A percentile compares a stretch with the other conserved stretches of the same genome.
phyloP scores from a whole-genome alignment of 2,797 vertebrate genomes.

The Aotus griseimembra region DNA sequence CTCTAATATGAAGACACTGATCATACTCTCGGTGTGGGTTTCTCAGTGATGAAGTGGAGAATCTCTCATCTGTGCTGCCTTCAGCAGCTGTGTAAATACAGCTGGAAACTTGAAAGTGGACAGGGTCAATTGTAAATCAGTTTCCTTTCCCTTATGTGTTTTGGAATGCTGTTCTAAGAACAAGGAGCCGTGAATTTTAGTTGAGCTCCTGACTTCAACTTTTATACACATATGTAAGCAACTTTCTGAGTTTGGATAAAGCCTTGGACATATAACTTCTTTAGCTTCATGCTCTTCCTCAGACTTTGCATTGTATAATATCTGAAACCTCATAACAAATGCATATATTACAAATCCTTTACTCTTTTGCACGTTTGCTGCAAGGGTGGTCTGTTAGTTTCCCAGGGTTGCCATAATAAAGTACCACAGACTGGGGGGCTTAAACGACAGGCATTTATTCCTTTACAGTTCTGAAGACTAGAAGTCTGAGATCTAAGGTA shows the following conservation, averaged over 20 bases:
- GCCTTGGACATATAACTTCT: not conserved
- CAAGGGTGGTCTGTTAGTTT: not conserved
- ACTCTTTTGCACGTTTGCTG: not conserved
- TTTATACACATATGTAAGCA: not conserved
- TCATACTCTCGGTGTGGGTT: conserved; percentile 5
- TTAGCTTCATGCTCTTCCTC: not conserved
- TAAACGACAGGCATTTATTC: not conserved
- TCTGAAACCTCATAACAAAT: not conserved
- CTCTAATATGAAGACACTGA: not conserved
- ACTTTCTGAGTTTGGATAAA: not conserved
- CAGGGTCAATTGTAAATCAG: not conserved
- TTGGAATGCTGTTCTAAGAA: conserved; percentile 57
- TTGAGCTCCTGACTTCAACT: not conserved
- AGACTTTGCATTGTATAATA: not conserved
- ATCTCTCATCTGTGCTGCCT: conserved; percentile 34
- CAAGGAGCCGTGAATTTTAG: not conserved
- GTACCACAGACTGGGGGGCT: not conserved
- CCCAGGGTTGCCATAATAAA: not conserved
- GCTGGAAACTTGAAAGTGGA: conserved; percentile 55
- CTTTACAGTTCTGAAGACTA: not conserved
- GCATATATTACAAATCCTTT: not conserved
- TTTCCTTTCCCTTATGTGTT: conserved; percentile 53
- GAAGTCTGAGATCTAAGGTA: not conserved
- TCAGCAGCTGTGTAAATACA: conserved; percentile 78
- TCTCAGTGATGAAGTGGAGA: conserved; percentile 40